Evolutionary conservation across 2,888 invertebrate species (phyloP), one percentile per base, ranked within the genome.

Genomic region (Athetis lepigone): DNA sequence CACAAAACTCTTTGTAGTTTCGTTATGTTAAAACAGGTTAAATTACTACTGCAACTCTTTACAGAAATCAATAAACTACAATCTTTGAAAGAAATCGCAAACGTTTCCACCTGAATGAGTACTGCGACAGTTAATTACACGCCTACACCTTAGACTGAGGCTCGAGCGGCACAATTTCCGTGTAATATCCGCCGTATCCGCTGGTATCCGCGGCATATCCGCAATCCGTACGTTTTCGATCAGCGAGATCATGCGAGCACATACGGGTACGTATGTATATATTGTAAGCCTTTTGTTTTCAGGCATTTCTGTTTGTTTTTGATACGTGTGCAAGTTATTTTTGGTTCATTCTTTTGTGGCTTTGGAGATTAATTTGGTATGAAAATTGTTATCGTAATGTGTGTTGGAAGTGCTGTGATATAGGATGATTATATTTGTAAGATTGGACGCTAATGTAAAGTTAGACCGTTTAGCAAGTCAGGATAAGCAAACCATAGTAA

Each of bases 131-230:
- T 76, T 76, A 72, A 76, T 76, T 72, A 76, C 45, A 50, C 42
- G 49, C 27, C 46, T 61, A 58, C 50, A 65, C 71, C 71, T 76
- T 55, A 76, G 72, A 47, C 72, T 71, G 66, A 37, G 18, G 39
- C 66, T 71, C 52, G 54, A 71, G 72, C 37, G 65, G 77, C 61
- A 75, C 75, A 75, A 82, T 83, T 83, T 82, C 83, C 82, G 66
- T 64, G 69, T 75, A 81, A 82, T 83, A 83, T 82, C 82, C 82
- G 81, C 60, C 56, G 56, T 49, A 69, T 79, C 67, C 77, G 61
- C 25, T 40, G 61, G 79, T 67, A 79, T 78, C 75, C 66, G 65
- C 62, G 60, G 37, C 29, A 63, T 63, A 73, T 66, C 67, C 71
- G 63, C 62, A 58, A 70, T 62, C 57, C 70, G 69, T 74, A 71